These are phyloP conservation scores for Rugalucina vietnamica DNA, from an alignment of 2,888 invertebrate genomes.

Conservation along the genomic window DNA sequence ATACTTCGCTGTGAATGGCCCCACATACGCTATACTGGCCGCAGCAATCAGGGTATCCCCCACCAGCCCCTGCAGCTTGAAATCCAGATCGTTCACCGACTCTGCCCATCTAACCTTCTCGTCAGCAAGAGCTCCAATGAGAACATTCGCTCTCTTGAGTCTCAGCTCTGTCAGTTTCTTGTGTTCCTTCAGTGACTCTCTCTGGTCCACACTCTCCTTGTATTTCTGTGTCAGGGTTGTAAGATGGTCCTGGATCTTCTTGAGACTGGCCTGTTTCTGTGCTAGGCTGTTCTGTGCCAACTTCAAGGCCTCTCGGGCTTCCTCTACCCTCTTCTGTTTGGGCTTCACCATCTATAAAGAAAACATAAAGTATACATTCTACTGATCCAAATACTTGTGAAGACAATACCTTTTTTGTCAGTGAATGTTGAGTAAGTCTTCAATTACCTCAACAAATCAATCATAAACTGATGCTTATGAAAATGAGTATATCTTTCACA, in stretches of 20 bases:
- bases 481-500: too few relatives aligned
- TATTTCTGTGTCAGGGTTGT: slow-evolving; percentile 80
- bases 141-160: slow-evolving; percentile 80
- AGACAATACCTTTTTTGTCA: too few relatives aligned
- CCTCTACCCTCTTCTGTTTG: slow-evolving; percentile 82
- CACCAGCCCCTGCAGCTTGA: slow-evolving; percentile 80
- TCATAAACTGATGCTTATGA: too few relatives aligned
- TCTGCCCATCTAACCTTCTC: slow-evolving; percentile 83
- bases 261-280: slow-evolving; percentile 82
- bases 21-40: slow-evolving; percentile 81
- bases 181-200: slow-evolving; percentile 81
- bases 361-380: too few relatives aligned
- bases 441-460: background rate
- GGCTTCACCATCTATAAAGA: slow-evolving; percentile 83
- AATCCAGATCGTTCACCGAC: slow-evolving; percentile 79
- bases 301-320: slow-evolving; percentile 82
- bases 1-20: slow-evolving; percentile 81
- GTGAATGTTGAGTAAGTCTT: too few relatives aligned
- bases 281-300: slow-evolving; percentile 81
- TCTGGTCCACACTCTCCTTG: slow-evolving; percentile 82
- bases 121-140: slow-evolving; percentile 82
- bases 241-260: slow-evolving; percentile 82
- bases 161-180: slow-evolving; percentile 79
- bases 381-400: too few relatives aligned
- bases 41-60: slow-evolving; percentile 83